Evolutionary conservation across 1,140 invertebrate genomes (phyloP), one percentile per base, ranked within the genome.

Genomic region (Neodiprion fabricii): DNA sequence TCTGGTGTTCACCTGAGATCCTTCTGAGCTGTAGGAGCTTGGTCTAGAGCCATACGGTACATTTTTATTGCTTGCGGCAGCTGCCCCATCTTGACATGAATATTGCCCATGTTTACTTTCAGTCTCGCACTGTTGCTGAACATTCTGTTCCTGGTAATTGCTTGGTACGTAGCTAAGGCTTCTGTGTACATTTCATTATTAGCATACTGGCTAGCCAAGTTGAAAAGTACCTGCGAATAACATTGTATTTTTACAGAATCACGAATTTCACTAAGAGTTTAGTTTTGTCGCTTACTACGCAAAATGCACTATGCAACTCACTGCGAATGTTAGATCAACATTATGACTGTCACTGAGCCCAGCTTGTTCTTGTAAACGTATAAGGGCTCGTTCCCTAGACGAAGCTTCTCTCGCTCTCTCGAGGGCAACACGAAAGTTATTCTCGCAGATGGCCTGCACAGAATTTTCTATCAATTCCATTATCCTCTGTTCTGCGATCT

Each of bases 21-120:
- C 85, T 97, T 98, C 82, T 98, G 95, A 28, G 94, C 95, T 53
- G 95, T 95, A 1, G 96, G 95, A 8, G 98, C 95, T 88, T 98
- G 97, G 88, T 99, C 98, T 65, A 99, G 89, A 11, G 97, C 97
- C 97, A 98, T 99, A 80, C 96, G 91, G 84, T 99, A 99, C 90
- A 98, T 95, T 90, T 99, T 99, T 68, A 99, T 94, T 7, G 98
- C 98, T 89, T 98, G 97, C 17, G 94, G 93, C 81, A 95, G 96
- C 82, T 99, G 96, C 48, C 96, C 96, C 90, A 98, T 95, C 86
- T 96, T 95, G 78, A 96, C 97, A 87, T 98, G 97, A 84, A 99
- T 98, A 85, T 99, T 99, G 2, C 97, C 98, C 94, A 99, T 99
- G 83, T 99, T 99, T 0, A 99, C 93, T 90, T 98, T 98, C 0